Evolutionary conservation across 1,140 invertebrate genomes (phyloP).

Genomic region (Sinella curviseta): DNA sequence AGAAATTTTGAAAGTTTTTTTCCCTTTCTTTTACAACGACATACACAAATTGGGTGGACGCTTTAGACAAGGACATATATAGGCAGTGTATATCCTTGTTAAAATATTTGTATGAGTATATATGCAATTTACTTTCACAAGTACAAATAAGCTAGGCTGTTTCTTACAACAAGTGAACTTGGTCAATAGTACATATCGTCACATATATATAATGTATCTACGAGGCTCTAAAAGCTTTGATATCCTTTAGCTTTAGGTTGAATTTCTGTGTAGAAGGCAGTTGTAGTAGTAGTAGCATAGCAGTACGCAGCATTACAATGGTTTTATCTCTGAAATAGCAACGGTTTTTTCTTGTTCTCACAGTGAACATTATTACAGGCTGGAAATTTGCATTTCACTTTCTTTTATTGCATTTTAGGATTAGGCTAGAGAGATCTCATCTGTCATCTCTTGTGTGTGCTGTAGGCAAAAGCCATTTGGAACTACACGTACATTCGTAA

Average conservation of each 20-base stretch:
- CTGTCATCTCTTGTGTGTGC: slow-evolving; percentile 7
- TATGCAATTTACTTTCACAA: no score
- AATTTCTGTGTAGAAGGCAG: background rate
- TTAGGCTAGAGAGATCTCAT: slow-evolving; percentile 1
- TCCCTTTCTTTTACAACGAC: no score
- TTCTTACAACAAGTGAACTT: no score
- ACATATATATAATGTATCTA: no score
- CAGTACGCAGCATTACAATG: background rate
- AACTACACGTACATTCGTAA: no score
- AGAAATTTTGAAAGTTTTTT: no score
- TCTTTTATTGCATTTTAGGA: slow-evolving; percentile 16
- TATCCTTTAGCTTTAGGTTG: background rate
- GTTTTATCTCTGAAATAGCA: background rate
- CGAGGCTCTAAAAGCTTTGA: background rate
- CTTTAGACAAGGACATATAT: no score
- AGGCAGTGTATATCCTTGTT: no score
- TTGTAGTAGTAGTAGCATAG: background rate
- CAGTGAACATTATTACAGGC: slow-evolving; percentile 1
- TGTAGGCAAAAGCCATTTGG: background rate
- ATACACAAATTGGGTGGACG: no score
- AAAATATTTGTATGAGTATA: no score
- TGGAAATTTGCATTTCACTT: slow-evolving; percentile 18
- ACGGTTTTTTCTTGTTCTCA: background rate
- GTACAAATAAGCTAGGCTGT: no score
- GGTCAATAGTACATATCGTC: no score